Conservation (phyloP, 2,888 invertebrate species). For the Athrips mouffetella region DNA sequence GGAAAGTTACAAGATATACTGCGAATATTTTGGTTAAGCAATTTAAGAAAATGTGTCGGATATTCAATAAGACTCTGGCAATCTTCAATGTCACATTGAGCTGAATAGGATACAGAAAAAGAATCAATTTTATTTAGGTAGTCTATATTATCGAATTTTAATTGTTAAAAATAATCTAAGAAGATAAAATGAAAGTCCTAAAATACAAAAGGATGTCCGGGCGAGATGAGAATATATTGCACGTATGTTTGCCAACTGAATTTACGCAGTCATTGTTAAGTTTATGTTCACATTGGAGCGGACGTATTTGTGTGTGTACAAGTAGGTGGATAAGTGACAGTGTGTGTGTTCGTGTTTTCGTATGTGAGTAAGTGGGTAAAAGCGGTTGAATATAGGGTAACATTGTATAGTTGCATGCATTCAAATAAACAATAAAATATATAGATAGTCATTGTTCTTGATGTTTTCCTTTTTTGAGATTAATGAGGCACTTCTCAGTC, state of each 20-base stretch:
- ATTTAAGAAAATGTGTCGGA: not conserved
- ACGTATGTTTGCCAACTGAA: no score
- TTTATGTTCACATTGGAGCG: no score
- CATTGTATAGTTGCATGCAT: not conserved
- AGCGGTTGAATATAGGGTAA: no score
- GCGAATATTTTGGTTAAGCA: constrained; percentile 19
- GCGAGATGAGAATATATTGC: no score
- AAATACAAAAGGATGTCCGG: no score
- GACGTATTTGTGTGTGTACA: no score
- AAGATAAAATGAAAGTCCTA: not conserved
- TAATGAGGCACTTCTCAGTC: not conserved
- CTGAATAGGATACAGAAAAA: not conserved
- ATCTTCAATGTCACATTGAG: not conserved
- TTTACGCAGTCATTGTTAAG: no score
- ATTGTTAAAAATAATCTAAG: not conserved
- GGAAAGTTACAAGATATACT: constrained; percentile 20
- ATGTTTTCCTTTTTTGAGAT: not conserved
- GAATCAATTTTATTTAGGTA: not conserved
- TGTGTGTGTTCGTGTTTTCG: no score
- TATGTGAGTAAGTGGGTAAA: no score
- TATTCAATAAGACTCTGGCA: not conserved
- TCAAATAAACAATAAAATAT: not conserved
- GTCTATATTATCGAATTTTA: not conserved
- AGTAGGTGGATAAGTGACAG: no score
- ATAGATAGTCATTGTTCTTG: not conserved